phyloP scores from a whole-genome alignment of 2,888 invertebrate species.

The Anoplius nigerrimus region DNA sequence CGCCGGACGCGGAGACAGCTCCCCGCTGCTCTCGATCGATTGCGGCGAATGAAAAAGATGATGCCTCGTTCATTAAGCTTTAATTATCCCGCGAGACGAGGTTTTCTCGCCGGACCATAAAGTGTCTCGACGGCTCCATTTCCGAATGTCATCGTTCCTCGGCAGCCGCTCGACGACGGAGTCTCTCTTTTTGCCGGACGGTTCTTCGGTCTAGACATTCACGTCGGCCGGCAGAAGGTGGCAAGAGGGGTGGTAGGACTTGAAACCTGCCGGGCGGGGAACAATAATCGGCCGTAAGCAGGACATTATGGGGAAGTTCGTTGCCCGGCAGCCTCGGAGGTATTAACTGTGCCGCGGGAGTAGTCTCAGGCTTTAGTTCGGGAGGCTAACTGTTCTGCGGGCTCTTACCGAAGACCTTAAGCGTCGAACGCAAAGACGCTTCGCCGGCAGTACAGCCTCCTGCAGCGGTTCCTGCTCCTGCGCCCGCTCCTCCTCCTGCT shows the following conservation, averaged over 20 bases:
- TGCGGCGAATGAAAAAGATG: too few species aligned
- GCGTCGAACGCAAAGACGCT: too few species aligned
- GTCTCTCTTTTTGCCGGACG: not conserved
- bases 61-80: too few species aligned
- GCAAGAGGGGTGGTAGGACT: not conserved
- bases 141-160: too few species aligned
- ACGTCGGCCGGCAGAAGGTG: too few species aligned
- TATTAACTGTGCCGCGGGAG: conserved; percentile 50
- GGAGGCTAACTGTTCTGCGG: conserved; percentile 51
- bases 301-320: conserved; percentile 65
- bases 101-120: too few species aligned
- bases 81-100: too few species aligned
- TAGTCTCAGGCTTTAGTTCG: conserved; percentile 43
- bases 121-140: too few species aligned
- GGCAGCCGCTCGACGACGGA: not conserved
- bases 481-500: not conserved
- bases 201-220: too few species aligned
- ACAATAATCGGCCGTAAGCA: conserved; percentile 64
- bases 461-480: not conserved
- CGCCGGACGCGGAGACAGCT: too few species aligned
- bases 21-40: too few species aligned
- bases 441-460: too few species aligned
- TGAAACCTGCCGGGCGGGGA: conserved; percentile 34
- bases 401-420: conserved; percentile 46
- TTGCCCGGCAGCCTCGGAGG: conserved; percentile 56